Base-by-base conservation (phyloP, 1,140 invertebrate genomes). In the Marisa cornuarietis region DNA sequence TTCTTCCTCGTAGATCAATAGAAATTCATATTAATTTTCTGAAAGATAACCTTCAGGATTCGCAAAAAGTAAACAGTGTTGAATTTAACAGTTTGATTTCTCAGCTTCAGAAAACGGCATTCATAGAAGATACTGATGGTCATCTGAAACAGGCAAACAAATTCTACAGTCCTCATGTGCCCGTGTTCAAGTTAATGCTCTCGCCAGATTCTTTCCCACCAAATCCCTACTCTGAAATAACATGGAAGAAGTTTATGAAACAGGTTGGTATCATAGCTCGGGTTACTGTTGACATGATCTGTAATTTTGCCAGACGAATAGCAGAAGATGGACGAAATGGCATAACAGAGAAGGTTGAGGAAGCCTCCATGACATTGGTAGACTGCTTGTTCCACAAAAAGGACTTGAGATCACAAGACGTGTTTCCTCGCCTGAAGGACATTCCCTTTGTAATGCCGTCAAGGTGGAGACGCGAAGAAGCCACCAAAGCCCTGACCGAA, bases 101-200 rank as follows among this genome's bases (percentile, higher is more conserved):
- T 63, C 42, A 52, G 62, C 54, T 77, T 14, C 66, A 26, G 26
- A 8, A 26, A 24, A 69, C 76, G 3, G 42, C 76, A 51, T 77
- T 77, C 31, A 69, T 77, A 26, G 31, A 20, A 20, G 65, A 26
- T 13, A 66, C 11, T 1, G 54, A 54, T 54, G 76, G 76, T n/a
- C 13, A 7, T 18, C 49, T 66, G 14, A 20, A 68, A 31, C n/a
- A 65, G 54, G 76, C 76, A 42, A 42, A 54, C 24, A 49, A 69
- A 7, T 77, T 77, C 26, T 58, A 58, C 54, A 58, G 54, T 58
- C 71, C 71, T n/a, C 71, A 73, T 54, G 26, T 52, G 14, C 71
- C 71, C 20, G 71, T 73, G 11, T 73, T 73, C 24, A 8, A 51
- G 14, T 14, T 52, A n/a, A 73, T 73, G 71, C 54, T 42, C 20